Evolutionary conservation across 2,113 vertebrate genomes (phyloP).

Genomic region (Alligator sinensis): DNA sequence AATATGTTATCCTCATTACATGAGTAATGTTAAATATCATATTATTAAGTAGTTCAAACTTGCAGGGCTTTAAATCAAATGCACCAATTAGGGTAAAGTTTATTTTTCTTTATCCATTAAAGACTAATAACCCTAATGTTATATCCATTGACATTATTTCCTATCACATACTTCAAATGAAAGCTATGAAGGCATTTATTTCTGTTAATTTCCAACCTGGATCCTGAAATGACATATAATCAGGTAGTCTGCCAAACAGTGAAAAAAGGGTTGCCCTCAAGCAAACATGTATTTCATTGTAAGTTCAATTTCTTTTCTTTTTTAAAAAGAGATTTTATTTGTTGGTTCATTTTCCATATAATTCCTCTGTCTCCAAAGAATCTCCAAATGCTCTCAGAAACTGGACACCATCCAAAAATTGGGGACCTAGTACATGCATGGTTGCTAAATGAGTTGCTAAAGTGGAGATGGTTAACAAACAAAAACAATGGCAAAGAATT

Average conservation of each 20-base stretch:
- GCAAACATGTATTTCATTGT: background rate
- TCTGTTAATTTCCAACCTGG: background rate
- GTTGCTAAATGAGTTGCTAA: background rate
- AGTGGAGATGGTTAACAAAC: background rate
- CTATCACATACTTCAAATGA: background rate
- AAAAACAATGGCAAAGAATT: background rate
- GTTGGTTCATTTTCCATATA: background rate
- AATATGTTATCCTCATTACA: too few relatives aligned
- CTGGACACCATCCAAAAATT: background rate
- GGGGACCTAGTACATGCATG: background rate
- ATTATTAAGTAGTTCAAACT: background rate
- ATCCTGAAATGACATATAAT: background rate
- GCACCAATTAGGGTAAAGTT: background rate
- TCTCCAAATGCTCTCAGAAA: background rate
- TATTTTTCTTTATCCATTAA: background rate
- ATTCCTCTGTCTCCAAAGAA: background rate
- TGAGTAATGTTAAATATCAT: background rate
- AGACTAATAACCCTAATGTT: background rate
- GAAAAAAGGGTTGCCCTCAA: background rate
- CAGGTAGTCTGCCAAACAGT: background rate
- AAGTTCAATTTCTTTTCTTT: background rate
- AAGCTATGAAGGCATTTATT: background rate
- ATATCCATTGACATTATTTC: background rate
- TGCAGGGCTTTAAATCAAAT: background rate
- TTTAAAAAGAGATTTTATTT: background rate